Evolutionary conservation across 2,113 vertebrate genomes (phyloP).

Genomic region (Notiomystis cincta): DNA sequence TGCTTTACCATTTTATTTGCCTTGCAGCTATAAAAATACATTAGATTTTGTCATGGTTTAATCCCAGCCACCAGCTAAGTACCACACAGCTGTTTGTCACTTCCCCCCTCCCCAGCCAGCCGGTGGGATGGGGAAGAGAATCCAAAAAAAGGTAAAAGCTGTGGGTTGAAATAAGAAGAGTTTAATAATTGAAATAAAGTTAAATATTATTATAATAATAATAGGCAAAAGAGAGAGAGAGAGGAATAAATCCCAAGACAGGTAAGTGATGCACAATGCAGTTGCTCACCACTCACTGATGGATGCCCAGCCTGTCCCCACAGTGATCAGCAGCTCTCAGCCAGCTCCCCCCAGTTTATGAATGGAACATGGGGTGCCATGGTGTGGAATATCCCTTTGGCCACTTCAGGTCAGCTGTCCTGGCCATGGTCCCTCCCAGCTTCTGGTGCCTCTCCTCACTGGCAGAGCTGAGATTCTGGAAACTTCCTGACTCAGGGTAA

Average conservation of each 20-base stretch:
- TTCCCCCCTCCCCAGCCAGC: background rate
- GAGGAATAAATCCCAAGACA: background rate
- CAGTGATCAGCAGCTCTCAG: background rate
- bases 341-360: background rate
- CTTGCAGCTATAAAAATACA: background rate
- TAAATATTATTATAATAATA: background rate
- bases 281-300: background rate
- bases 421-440: rapidly evolving
- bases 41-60: background rate
- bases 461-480: background rate
- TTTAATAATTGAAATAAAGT: background rate
- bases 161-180: background rate
- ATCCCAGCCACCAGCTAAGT: background rate
- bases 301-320: background rate
- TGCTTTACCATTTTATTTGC: background rate
- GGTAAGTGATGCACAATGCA: background rate
- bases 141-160: background rate
- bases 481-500: background rate
- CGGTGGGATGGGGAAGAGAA: background rate
- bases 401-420: background rate
- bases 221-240: background rate
- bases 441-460: background rate
- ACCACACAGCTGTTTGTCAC: background rate
- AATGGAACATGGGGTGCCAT: background rate
- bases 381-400: background rate